Evolutionary conservation across 1,140 invertebrate genomes (phyloP).

Genomic region (Laodelphax striatellus): DNA sequence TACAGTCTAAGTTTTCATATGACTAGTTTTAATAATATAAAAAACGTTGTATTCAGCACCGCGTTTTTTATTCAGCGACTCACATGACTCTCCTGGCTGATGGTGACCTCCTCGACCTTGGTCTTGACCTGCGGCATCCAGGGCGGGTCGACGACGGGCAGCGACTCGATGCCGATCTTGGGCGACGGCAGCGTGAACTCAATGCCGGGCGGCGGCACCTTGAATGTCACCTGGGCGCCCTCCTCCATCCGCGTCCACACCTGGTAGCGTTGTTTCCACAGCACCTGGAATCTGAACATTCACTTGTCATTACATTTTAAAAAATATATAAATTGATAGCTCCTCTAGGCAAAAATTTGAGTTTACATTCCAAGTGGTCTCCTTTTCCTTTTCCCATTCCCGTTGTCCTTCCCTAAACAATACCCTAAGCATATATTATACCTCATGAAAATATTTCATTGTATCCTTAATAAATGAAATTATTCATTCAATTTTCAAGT

Average conservation of each 20-base stretch:
- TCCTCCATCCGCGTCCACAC: constrained; percentile 99
- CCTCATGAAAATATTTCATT: too few species aligned
- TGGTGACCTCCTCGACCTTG: constrained; percentile 96
- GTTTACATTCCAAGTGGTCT: too few species aligned
- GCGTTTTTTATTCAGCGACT: constrained; percentile 36
- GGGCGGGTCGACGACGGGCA: constrained; percentile 93
- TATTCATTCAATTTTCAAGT: too few species aligned
- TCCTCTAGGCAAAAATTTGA: too few species aligned
- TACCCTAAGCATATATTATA: too few species aligned
- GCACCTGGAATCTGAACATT: constrained; percentile 64
- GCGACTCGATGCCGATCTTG: constrained; percentile 89
- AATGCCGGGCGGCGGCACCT: constrained; percentile 94
- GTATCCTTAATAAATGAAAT: too few species aligned
- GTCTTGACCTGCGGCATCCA: constrained; percentile 97
- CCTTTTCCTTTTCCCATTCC: too few species aligned
- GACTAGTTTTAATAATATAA: too few species aligned
- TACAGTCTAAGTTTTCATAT: too few species aligned
- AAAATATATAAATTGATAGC: too few species aligned
- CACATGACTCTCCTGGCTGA: constrained; percentile 97
- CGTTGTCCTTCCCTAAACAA: too few species aligned
- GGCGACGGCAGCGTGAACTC: constrained; percentile 98
- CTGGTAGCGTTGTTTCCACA: constrained; percentile 97
- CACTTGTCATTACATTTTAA: not conserved
- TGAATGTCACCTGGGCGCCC: constrained; percentile 85
- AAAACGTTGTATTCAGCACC: too few species aligned